phyloP scores from a whole-genome alignment of 1,140 invertebrate genomes.

The Pogonognathellus flavescens region DNA sequence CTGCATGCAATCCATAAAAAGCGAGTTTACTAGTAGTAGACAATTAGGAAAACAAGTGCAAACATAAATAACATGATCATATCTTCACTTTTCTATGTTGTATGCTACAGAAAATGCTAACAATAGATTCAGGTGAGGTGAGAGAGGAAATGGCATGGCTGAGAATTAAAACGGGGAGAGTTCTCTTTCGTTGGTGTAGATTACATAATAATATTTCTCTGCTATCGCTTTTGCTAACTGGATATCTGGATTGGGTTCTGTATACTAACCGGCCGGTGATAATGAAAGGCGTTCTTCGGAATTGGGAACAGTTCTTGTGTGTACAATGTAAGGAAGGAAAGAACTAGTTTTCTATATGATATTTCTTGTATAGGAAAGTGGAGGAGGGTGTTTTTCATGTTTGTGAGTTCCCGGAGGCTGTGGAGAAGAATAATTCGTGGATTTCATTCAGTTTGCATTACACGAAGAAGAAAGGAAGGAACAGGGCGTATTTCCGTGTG shows the following conservation, averaged over 20 bases:
- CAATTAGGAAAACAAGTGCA: too few species aligned
- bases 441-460: slow-evolving; percentile 9
- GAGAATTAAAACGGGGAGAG: too few species aligned
- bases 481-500: slow-evolving; percentile 34
- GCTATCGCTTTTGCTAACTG: too few species aligned
- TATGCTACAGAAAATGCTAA: too few species aligned
- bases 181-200: too few species aligned
- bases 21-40: too few species aligned
- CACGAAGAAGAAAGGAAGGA: slow-evolving; percentile 27
- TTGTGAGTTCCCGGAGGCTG: not conserved
- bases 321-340: not conserved
- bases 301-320: not conserved
- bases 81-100: too few species aligned
- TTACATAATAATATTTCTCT: too few species aligned
- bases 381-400: slow-evolving; percentile 9
- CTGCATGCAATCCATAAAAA: too few species aligned
- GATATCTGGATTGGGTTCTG: too few species aligned
- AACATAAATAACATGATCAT: too few species aligned
- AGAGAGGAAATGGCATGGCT: too few species aligned
- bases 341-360: slow-evolving; percentile 17
- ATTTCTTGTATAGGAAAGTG: not conserved
- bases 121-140: slow-evolving; percentile 4
- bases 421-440: not conserved
- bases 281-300: slow-evolving; percentile 7
- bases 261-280: not conserved